A percentile compares a stretch with the other conserved stretches of the same genome.
These are phyloP conservation scores for Vultur gryphus DNA, from an alignment of 2,797 vertebrate genomes.

Conservation along the genomic window DNA sequence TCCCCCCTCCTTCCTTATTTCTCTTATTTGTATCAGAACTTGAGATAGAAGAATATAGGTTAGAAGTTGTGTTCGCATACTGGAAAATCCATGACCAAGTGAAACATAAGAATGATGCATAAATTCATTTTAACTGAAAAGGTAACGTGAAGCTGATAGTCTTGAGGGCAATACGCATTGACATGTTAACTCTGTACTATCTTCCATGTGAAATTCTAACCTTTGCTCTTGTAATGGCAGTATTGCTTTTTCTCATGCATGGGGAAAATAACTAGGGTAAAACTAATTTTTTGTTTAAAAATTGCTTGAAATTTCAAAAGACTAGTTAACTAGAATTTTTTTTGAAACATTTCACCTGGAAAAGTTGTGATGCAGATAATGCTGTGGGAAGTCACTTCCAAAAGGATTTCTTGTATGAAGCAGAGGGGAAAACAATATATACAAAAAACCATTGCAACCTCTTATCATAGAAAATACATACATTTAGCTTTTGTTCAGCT, in stretches of 20 bases:
- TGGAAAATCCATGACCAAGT: background rate
- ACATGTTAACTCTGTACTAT: background rate
- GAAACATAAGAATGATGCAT: background rate
- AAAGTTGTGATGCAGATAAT: background rate
- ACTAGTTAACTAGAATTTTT: background rate
- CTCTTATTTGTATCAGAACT: background rate
- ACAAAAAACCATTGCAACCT: background rate
- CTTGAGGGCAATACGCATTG: background rate
- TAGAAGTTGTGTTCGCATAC: background rate
- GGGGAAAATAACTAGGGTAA: background rate
- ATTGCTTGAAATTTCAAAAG: background rate
- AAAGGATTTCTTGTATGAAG: background rate
- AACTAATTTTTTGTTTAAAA: background rate
- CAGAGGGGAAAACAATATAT: background rate
- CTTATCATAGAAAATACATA: background rate
- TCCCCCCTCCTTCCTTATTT: background rate
- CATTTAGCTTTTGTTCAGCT: background rate
- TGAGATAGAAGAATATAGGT: background rate
- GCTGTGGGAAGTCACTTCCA: background rate
- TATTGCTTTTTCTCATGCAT: background rate
- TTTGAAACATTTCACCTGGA: background rate
- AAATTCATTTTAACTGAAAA: background rate
- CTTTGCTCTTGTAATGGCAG: background rate
- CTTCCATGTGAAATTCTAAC: background rate
- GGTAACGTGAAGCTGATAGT: background rate